These are phyloP conservation scores for Hirudo medicinalis DNA, from an alignment of 1,140 invertebrate species.

Conservation along the genomic window DNA sequence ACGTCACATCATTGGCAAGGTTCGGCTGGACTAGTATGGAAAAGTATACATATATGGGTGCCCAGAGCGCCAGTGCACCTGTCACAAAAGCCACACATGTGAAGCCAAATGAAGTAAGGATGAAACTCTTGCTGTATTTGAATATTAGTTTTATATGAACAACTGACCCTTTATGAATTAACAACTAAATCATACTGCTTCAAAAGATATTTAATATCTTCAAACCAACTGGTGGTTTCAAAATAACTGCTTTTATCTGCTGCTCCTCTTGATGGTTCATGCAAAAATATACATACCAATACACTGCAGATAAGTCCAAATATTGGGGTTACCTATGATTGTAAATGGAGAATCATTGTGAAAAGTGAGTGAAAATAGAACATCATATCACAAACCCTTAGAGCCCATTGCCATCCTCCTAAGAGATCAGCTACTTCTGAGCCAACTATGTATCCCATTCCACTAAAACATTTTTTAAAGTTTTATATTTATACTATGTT, in stretches of 20 bases:
- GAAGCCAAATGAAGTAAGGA: constrained; percentile 80
- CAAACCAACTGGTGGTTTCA: constrained; percentile 54
- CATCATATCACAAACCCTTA: constrained; percentile 45
- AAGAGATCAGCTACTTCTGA: constrained; percentile 59
- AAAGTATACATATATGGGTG: constrained; percentile 47
- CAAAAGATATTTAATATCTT: constrained; percentile 58
- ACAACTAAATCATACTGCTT: constrained; percentile 53
- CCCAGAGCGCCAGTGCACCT: constrained; percentile 90
- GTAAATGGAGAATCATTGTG: no score
- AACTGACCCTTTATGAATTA: neutral
- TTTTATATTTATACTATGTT: no score
- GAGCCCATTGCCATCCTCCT: constrained; percentile 73
- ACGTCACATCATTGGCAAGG: constrained; percentile 6
- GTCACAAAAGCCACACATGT: constrained; percentile 92
- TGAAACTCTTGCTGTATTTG: constrained; percentile 69
- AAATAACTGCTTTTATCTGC: constrained; percentile 57
- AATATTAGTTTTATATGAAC: neutral
- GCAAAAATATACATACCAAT: constrained; percentile 62
- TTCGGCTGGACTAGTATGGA: constrained; percentile 19
- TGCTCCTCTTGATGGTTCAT: constrained; percentile 74
- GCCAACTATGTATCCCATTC: constrained; percentile 84
- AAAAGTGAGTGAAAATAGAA: no score
- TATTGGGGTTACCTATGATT: constrained; percentile 60
- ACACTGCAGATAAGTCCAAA: constrained; percentile 69
- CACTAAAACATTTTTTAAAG: constrained; percentile 45